Percentiles rank a stretch among this genome's conserved stretches.
Evolutionary conservation across 2,113 vertebrate species (phyloP).

Genomic region (Rutilus rutilus): DNA sequence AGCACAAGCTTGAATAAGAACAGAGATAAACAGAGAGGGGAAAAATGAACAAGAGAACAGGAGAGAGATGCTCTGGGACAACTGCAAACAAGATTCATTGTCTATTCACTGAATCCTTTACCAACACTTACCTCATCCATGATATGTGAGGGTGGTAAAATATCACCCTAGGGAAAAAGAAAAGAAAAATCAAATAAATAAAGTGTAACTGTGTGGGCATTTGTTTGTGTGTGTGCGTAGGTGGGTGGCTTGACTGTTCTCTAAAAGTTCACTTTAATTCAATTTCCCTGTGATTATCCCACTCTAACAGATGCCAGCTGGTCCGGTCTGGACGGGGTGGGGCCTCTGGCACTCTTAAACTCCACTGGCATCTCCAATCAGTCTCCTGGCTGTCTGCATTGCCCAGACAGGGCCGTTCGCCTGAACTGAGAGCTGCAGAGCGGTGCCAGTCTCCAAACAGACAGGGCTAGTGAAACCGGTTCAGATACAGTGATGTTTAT

Average conservation of each 20-base stretch:
- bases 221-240: conserved; percentile 5
- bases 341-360: conserved; percentile 52
- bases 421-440: conserved; percentile 23
- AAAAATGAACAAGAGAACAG: conserved; percentile 25
- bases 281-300: conserved; percentile 62
- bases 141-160: conserved; percentile 50
- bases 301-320: conserved; percentile 62
- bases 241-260: conserved; percentile 58
- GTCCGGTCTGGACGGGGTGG: conserved; percentile 50
- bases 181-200: conserved; percentile 1
- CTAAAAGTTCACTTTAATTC: conserved; percentile 58
- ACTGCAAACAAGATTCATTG: conserved; percentile 22
- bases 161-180: conserved; percentile 44
- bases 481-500: conserved; percentile 49
- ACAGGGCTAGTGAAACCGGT: conserved; percentile 35
- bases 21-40: conserved; percentile 24
- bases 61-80: not conserved
- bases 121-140: conserved; percentile 54
- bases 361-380: conserved; percentile 48
- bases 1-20: conserved; percentile 83
- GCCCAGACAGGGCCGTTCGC: conserved; percentile 33
- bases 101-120: not conserved
- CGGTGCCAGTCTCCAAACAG: conserved; percentile 29
- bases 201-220: conserved; percentile 19
- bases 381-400: conserved; percentile 25